Base-by-base conservation (phyloP, 2,888 invertebrate genomes). In the Carterocephalus palaemon region DNA sequence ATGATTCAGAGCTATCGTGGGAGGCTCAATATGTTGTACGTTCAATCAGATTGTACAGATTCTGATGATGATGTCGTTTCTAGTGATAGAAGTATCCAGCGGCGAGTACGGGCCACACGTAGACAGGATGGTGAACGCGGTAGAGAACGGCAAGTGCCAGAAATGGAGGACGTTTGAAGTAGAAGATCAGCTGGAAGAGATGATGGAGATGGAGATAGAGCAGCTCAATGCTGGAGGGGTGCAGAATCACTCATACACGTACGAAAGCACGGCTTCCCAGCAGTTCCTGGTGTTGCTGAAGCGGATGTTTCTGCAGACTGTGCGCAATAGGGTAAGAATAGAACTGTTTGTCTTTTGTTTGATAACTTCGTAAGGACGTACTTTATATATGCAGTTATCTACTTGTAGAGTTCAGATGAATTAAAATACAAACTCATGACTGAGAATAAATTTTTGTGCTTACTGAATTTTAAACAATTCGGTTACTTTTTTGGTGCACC, bases 1-100 rank as follows among this genome's bases (percentile, higher is more conserved):
- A n/a, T n/a, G n/a, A n/a, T n/a, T n/a, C n/a, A n/a, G n/a, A n/a
- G n/a, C n/a, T n/a, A n/a, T n/a, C n/a, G n/a, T n/a, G n/a, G n/a
- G n/a, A n/a, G n/a, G n/a, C n/a, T n/a, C n/a, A n/a, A n/a, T n/a
- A n/a, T n/a, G n/a, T n/a, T n/a, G n/a, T n/a, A n/a, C n/a, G n/a
- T n/a, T n/a, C n/a, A n/a, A n/a, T n/a, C n/a, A n/a, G n/a, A n/a
- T n/a, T n/a, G n/a, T n/a, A n/a, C n/a, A n/a, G n/a, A n/a, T n/a
- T n/a, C 1, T 7, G 8, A 5, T 23, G 10, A 15, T 31, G 26
- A 2, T 9, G 10, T 23, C 7, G 9, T 52, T 75, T 81, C 2
- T 65, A 94, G 94, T 94, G 43, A 92, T 95, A 52, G 95, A 95
- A 84, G 92, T 94, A 3, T 92, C 93, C 2, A 91, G 92, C 46